These are phyloP conservation scores for Oryzias sinensis DNA, from an alignment of 2,797 vertebrate genomes.

Conservation along the genomic window DNA sequence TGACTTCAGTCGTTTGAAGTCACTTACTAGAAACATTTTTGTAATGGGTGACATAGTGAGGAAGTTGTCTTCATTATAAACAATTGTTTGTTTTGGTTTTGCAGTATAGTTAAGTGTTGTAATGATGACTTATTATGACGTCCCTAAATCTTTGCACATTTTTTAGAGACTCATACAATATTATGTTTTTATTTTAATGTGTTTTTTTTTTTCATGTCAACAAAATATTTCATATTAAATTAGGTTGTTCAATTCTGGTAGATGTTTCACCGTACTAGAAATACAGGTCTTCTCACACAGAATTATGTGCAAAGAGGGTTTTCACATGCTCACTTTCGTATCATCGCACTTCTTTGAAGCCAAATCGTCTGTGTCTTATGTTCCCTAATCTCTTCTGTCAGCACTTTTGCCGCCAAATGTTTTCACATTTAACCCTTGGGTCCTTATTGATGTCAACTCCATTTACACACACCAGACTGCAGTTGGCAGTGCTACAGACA, in stretches of 20 bases:
- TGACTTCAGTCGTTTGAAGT: no score
- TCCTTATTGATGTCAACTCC: constrained; percentile 35
- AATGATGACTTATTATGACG: no score
- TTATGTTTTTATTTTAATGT: no score
- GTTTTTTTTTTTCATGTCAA: no score
- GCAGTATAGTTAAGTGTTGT: no score
- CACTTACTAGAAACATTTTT: no score
- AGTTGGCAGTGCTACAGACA: background rate
- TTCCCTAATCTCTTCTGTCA: constrained; percentile 49
- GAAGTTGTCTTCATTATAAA: no score
- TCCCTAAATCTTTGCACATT: background rate
- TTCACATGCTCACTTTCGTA: constrained; percentile 26
- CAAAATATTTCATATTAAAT: background rate
- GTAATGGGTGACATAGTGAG: no score
- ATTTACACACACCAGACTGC: constrained; percentile 45
- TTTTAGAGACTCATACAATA: no score
- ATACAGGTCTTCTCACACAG: constrained; percentile 16
- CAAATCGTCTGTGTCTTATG: constrained; percentile 23
- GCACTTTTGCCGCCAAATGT: constrained; percentile 43
- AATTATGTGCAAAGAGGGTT: constrained; percentile 56
- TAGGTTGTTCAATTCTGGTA: constrained; percentile 17
- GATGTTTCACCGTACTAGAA: constrained; percentile 16
- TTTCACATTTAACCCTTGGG: constrained; percentile 52
- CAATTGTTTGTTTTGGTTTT: no score
- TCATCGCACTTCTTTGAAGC: constrained; percentile 19